Evolutionary conservation across 2,888 invertebrate species (phyloP).

Genomic region (Acronicta aceris): DNA sequence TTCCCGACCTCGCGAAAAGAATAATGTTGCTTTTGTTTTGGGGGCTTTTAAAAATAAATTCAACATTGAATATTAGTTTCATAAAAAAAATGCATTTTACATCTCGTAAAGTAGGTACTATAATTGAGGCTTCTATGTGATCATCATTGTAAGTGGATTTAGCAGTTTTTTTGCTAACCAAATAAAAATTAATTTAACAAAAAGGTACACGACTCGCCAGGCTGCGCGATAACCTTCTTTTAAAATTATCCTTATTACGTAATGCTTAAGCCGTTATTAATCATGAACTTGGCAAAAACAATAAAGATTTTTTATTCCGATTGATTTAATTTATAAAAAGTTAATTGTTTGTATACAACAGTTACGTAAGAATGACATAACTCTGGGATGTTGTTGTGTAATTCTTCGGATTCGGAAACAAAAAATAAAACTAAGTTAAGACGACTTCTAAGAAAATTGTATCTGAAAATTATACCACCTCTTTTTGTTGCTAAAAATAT

Average conservation of each 20-base stretch:
- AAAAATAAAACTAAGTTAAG: background rate
- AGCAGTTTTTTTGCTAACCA: slow-evolving; percentile 10
- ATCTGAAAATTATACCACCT: background rate
- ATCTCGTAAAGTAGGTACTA: background rate
- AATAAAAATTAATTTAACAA: slow-evolving; percentile 7
- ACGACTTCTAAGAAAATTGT: background rate
- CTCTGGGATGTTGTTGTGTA: slow-evolving; percentile 1
- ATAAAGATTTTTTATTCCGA: slow-evolving; percentile 4
- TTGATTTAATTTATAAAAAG: slow-evolving; percentile 1
- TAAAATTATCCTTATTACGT: slow-evolving; percentile 32
- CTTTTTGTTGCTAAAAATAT: too few relatives aligned
- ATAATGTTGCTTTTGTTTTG: too few relatives aligned
- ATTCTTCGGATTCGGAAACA: slow-evolving; percentile 16
- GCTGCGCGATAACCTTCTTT: slow-evolving; percentile 3
- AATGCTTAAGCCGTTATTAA: slow-evolving; percentile 24
- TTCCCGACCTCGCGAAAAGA: too few relatives aligned
- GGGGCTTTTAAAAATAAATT: background rate
- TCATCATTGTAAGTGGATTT: slow-evolving; percentile 5
- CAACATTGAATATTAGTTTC: background rate
- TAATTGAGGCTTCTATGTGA: background rate
- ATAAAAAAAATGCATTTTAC: background rate
- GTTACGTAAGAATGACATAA: slow-evolving; percentile 33
- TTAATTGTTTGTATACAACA: slow-evolving; percentile 21
- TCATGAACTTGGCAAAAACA: slow-evolving; percentile 11
- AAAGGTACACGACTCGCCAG: slow-evolving; percentile 19